A percentile compares a stretch with the other conserved stretches of the same genome.
phyloP scores from a whole-genome alignment of 2,113 vertebrate species.

The Bujurquina vittata region DNA sequence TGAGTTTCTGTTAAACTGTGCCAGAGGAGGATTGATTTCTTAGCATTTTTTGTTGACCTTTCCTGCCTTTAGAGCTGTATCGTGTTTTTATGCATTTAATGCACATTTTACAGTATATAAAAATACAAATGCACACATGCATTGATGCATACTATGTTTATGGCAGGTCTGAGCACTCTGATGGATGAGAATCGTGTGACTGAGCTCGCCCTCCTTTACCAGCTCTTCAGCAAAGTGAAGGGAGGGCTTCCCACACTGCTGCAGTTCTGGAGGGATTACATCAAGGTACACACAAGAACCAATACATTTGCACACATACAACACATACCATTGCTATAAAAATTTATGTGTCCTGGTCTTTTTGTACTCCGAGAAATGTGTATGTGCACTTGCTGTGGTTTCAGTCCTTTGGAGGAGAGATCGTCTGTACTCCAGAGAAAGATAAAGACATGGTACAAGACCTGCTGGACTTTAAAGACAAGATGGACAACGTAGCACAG shows the following conservation, averaged over 20 bases:
- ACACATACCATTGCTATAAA: not conserved
- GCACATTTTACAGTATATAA: not conserved
- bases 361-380: not conserved
- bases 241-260: conserved; percentile 94
- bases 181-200: conserved; percentile 96
- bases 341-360: not conserved
- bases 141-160: not conserved
- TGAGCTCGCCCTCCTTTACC: conserved; percentile 93
- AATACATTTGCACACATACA: not conserved
- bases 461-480: conserved; percentile 98
- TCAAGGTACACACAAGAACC: conserved; percentile 84
- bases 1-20: not conserved
- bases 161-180: conserved; percentile 90
- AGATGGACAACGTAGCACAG: conserved; percentile 97
- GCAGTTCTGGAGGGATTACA: conserved; percentile 98
- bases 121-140: not conserved
- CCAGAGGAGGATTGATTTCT: not conserved
- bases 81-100: not conserved
- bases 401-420: conserved; percentile 96
- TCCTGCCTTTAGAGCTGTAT: not conserved
- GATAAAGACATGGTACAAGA: conserved; percentile 99
- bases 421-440: conserved; percentile 98
- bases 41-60: not conserved
- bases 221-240: conserved; percentile 94
- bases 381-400: conserved; percentile 19